Percentiles rank a stretch among this genome's conserved stretches.
Conservation (phyloP, 2,797 vertebrate genomes). For the Morus bassanus region DNA sequence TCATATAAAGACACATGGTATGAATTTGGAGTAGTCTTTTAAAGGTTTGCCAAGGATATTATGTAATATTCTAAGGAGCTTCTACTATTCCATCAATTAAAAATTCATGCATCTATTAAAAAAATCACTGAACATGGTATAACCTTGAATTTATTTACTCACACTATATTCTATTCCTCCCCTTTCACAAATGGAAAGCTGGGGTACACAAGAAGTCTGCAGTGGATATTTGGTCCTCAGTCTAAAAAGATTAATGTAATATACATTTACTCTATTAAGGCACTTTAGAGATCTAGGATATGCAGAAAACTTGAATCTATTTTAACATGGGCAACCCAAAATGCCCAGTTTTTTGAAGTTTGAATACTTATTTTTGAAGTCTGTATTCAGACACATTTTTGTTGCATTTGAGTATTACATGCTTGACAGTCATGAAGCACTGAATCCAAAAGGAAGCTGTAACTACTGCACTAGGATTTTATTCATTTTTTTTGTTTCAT, state of each 20-base stretch:
- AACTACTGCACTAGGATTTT: neutral
- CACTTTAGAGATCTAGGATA: neutral
- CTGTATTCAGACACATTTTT: neutral
- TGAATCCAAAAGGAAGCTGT: neutral
- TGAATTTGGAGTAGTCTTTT: neutral
- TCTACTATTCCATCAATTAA: neutral
- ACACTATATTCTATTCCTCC: neutral
- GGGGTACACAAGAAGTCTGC: neutral
- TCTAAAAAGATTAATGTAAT: neutral
- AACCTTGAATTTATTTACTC: neutral
- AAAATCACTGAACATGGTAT: neutral
- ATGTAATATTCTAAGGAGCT: neutral
- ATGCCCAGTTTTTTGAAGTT: neutral
- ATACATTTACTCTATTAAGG: neutral
- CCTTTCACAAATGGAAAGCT: neutral
- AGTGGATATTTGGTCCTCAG: neutral
- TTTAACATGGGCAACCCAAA: neutral
- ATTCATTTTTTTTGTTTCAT: neutral
- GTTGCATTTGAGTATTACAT: neutral
- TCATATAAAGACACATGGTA: neutral
- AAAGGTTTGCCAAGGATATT: neutral
- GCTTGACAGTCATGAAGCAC: neutral
- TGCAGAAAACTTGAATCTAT: neutral
- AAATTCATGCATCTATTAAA: neutral
- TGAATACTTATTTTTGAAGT: neutral